These are phyloP conservation scores for Saimiri boliviensis DNA, from an alignment of 2,113 vertebrate species.

Conservation along the genomic window DNA sequence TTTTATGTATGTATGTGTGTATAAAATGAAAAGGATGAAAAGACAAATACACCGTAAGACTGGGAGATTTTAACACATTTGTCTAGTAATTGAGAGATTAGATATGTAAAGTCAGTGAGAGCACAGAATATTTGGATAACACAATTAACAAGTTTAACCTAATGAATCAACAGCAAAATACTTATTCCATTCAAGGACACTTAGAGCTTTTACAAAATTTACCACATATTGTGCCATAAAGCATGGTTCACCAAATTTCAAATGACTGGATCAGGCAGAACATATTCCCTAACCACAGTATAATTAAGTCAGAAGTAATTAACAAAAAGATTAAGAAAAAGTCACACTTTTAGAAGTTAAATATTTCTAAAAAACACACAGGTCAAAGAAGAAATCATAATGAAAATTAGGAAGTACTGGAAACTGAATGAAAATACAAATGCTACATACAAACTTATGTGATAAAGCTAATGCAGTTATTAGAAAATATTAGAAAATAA, in stretches of 20 bases:
- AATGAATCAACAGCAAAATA: not conserved
- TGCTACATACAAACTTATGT: not conserved
- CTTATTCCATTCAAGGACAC: not conserved
- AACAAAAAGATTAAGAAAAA: not conserved
- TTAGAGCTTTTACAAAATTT: not conserved
- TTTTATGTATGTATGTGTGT: not conserved
- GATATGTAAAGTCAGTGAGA: not conserved
- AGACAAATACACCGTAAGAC: not conserved
- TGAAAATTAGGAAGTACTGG: not conserved
- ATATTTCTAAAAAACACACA: not conserved
- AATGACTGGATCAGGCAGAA: not conserved
- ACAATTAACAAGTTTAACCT: not conserved
- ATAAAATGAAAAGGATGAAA: not conserved
- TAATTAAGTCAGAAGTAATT: not conserved
- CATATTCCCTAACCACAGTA: not conserved
- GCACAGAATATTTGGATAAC: not conserved
- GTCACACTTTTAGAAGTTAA: not conserved
- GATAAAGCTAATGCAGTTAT: not conserved
- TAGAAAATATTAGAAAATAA: not conserved
- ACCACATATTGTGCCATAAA: not conserved
- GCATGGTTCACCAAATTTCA: not conserved
- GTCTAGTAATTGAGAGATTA: not conserved
- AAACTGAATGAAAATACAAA: not conserved
- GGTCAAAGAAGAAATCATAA: constrained; percentile 19
- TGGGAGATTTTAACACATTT: not conserved